Percentiles rank a stretch among this genome's conserved stretches.
phyloP scores from a whole-genome alignment of 2,888 invertebrate species.

The Noctua janthina region DNA sequence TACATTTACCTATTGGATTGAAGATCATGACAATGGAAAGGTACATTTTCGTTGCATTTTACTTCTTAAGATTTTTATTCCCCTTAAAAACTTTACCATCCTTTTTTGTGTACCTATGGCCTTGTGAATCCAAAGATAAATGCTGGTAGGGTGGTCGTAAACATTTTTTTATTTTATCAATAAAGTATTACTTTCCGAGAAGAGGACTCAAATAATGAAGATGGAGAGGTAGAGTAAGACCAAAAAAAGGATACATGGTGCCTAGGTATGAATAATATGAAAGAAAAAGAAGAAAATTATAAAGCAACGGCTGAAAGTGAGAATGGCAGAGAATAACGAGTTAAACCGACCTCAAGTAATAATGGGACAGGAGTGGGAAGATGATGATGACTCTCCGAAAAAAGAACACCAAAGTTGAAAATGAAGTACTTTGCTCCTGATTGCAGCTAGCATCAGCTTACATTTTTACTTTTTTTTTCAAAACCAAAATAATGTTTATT shows the following conservation, averaged over 20 bases:
- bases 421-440: neutral
- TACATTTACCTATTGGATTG: constrained; percentile 47
- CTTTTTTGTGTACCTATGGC: neutral
- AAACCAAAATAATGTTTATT: no score
- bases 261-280: neutral
- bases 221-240: neutral
- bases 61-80: neutral
- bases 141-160: neutral
- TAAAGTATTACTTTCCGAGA: neutral
- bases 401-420: neutral
- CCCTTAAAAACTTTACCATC: neutral
- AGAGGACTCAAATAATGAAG: neutral
- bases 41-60: constrained; percentile 21
- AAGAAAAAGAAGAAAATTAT: neutral
- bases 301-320: neutral
- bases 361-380: neutral
- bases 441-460: neutral
- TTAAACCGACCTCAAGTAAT: neutral
- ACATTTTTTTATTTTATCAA: neutral
- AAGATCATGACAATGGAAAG: constrained; percentile 44
- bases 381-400: neutral
- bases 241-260: neutral
- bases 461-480: neutral
- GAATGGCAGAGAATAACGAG: neutral
- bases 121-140: neutral